phyloP scores from a whole-genome alignment of 2,113 vertebrate genomes.

The Cricetomys ansorgei region DNA sequence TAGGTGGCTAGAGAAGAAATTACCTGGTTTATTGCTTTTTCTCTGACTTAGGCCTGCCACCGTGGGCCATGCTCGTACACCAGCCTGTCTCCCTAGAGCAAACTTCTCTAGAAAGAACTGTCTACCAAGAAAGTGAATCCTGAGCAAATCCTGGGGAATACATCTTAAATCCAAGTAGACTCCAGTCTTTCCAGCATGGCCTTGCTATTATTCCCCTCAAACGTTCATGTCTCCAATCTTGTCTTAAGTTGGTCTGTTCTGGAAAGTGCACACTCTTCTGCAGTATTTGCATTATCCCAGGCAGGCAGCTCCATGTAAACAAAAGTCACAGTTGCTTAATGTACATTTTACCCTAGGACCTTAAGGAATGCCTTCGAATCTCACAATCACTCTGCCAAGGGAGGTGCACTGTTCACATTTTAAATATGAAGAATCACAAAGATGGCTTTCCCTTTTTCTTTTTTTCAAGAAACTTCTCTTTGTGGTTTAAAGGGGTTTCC shows the following conservation, averaged over 20 bases:
- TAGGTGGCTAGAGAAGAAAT: not conserved
- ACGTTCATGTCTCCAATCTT: not conserved
- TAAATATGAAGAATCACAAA: not conserved
- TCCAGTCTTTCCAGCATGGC: not conserved
- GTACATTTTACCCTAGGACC: not conserved
- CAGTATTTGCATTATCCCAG: not conserved
- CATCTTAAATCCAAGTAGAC: not conserved
- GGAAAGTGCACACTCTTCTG: not conserved
- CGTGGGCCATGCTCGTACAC: not conserved
- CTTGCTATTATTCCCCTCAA: not conserved
- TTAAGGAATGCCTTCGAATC: conserved; percentile 15
- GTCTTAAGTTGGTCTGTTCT: not conserved
- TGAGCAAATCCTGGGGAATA: not conserved
- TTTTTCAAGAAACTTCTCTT: not conserved
- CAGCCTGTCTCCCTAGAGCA: not conserved
- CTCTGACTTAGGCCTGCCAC: not conserved
- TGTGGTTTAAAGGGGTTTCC: not conserved
- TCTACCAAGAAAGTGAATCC: not conserved
- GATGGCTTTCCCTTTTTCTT: not conserved
- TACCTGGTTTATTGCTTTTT: not conserved
- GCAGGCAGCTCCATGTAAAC: not conserved
- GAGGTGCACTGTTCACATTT: not conserved
- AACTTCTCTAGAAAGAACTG: not conserved
- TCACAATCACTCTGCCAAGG: not conserved
- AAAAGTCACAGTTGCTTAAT: not conserved